phyloP scores from a whole-genome alignment of 2,113 vertebrate genomes.

The Platanista minor region DNA sequence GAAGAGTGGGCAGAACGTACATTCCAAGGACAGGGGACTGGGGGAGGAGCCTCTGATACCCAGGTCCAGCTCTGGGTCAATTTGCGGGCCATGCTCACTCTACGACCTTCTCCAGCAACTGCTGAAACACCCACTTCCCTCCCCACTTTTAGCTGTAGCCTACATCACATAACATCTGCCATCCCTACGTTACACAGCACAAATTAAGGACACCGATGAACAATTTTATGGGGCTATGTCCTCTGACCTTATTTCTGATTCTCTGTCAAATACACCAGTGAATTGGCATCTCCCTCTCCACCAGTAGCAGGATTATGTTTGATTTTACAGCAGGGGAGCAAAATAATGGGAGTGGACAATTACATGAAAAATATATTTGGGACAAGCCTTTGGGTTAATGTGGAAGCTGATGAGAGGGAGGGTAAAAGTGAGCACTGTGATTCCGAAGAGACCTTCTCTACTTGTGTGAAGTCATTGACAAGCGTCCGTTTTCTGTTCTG shows the following conservation, averaged over 20 bases:
- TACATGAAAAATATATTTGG: background rate
- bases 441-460: background rate
- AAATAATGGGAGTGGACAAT: background rate
- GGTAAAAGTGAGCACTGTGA: background rate
- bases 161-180: slow-evolving; percentile 11
- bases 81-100: background rate
- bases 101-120: background rate
- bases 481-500: background rate
- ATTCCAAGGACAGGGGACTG: background rate
- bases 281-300: background rate
- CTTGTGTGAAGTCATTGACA: background rate
- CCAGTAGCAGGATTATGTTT: background rate
- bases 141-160: background rate
- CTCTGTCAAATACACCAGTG: slow-evolving; percentile 23
- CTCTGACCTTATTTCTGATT: slow-evolving; percentile 40
- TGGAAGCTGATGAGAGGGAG: background rate
- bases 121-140: background rate
- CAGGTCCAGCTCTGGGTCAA: no score
- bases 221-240: background rate
- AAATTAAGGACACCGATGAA: slow-evolving; percentile 34
- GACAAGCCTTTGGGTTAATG: background rate
- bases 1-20: background rate
- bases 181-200: background rate
- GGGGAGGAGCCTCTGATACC: background rate
- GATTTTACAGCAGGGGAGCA: background rate